These are phyloP conservation scores for Ictalurus furcatus DNA, from an alignment of 2,113 vertebrate genomes.

Conservation along the genomic window DNA sequence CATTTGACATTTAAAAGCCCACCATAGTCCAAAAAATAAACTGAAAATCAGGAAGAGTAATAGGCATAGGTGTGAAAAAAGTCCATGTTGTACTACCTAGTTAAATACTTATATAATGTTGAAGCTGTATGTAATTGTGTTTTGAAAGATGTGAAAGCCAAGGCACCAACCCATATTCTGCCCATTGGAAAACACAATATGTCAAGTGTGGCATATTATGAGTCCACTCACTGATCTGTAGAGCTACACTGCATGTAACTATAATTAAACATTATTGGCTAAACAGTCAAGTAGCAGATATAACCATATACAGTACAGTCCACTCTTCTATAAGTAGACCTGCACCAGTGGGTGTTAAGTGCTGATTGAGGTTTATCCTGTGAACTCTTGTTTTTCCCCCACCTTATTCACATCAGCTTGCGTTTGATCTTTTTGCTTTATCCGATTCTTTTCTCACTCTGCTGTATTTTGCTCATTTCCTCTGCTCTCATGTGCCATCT, in stretches of 20 bases:
- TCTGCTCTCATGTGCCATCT: not conserved
- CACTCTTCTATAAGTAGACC: not conserved
- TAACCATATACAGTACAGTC: not conserved
- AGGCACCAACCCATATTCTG: not conserved
- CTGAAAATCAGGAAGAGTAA: not conserved
- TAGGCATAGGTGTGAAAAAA: not conserved
- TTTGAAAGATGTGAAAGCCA: not conserved
- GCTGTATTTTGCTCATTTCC: not conserved
- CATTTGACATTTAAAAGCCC: not conserved
- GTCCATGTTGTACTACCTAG: not conserved
- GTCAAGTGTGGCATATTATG: not conserved
- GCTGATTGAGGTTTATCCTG: not conserved
- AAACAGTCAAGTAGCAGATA: not conserved
- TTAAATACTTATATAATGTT: not conserved
- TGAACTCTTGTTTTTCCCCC: not conserved
- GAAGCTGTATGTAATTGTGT: not conserved
- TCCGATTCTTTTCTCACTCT: not conserved
- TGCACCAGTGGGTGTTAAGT: not conserved
- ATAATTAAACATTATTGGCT: not conserved
- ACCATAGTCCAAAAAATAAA: not conserved
- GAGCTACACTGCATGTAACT: not conserved
- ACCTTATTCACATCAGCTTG: not conserved
- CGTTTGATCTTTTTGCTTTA: not conserved
- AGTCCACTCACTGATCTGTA: not conserved
- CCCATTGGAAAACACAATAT: not conserved